Evolutionary conservation across 1,140 invertebrate genomes (phyloP), one percentile per base, ranked within the genome.

Genomic region (Coelopa frigida): DNA sequence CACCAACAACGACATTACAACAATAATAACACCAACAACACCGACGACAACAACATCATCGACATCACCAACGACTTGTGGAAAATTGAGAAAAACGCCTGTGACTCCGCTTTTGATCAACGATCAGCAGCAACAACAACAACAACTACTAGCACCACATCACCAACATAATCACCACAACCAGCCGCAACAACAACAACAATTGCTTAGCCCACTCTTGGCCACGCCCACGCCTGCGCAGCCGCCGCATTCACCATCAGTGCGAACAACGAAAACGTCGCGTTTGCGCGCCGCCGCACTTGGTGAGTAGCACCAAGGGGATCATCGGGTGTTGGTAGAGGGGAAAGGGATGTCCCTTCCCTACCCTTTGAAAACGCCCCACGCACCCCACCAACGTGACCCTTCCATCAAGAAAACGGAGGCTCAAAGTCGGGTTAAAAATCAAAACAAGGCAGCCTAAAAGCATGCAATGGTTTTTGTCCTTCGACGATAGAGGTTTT

Each of bases 181-280:
- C 8, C 8, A 37, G 7, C 35, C 11, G 17, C 8, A 37, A 37
- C 35, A 37, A 37, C 35, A 37, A 37, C 35, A 10, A 37, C 8
- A 37, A 8, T 58, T 52, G 44, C 53, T 36, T 26, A 61, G 59
- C 39, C 59, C 58, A 27, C 48, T 59, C 14, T 40, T 49, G 10
- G 6, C 33, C 31, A 53, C 52, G 23, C 33, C 42, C 49, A 51
- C 51, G 52, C 52, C 54, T 46, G 56, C 59, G 43, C 44, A 49
- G 21, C 57, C 61, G 43, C 52, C 58, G 51, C 44, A 50, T 60
- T 54, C 50, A 50, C 54, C 58, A 48, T 66, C 53, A 27, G 78
- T 81, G 57, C 75, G 82, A 62, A 80, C 81, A 39, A 85, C 82
- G 23, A 75, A 80, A 59, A 75, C 83, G n/a, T 84, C 82, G 44